These are phyloP conservation scores for Gambusia affinis DNA, from an alignment of 2,113 vertebrate genomes.

Conservation along the genomic window DNA sequence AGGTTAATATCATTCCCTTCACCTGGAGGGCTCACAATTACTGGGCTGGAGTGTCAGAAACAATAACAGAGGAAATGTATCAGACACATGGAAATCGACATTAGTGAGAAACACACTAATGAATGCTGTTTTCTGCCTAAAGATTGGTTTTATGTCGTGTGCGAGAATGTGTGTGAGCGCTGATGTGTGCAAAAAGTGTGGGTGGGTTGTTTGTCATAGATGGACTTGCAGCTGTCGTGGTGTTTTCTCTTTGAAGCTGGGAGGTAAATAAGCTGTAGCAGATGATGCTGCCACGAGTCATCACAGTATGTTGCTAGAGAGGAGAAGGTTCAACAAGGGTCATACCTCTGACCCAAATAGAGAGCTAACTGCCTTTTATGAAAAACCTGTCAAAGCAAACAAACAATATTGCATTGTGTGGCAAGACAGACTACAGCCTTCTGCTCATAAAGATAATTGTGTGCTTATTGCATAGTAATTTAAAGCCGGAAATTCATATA, in stretches of 20 bases:
- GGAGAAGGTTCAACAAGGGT: conserved; percentile 31
- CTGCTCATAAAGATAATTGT: neutral
- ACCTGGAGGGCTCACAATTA: conserved; percentile 64
- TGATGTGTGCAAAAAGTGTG: conserved; percentile 27
- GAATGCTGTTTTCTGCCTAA: conserved; percentile 39
- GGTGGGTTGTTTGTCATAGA: conserved; percentile 52
- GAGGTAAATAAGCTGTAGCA: conserved; percentile 64
- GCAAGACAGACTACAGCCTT: neutral
- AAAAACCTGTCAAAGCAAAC: conserved; percentile 7
- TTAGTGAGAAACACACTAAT: conserved; percentile 58
- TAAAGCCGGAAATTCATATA: conserved; percentile 24
- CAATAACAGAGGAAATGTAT: conserved; percentile 61
- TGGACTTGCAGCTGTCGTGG: conserved; percentile 48
- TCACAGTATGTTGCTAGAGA: conserved; percentile 50
- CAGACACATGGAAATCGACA: conserved; percentile 51
- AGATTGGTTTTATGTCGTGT: conserved; percentile 49
- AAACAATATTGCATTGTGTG: neutral
- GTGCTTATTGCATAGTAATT: conserved; percentile 22
- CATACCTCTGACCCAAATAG: conserved; percentile 45
- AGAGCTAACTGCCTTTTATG: conserved; percentile 1
- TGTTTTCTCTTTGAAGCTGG: conserved; percentile 67
- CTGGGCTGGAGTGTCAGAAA: conserved; percentile 51
- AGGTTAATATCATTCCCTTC: conserved; percentile 61
- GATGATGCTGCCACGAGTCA: conserved; percentile 61
- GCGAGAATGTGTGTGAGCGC: conserved; percentile 6